phyloP scores from a whole-genome alignment of 2,113 vertebrate species.

The Phaetusa simplex region DNA sequence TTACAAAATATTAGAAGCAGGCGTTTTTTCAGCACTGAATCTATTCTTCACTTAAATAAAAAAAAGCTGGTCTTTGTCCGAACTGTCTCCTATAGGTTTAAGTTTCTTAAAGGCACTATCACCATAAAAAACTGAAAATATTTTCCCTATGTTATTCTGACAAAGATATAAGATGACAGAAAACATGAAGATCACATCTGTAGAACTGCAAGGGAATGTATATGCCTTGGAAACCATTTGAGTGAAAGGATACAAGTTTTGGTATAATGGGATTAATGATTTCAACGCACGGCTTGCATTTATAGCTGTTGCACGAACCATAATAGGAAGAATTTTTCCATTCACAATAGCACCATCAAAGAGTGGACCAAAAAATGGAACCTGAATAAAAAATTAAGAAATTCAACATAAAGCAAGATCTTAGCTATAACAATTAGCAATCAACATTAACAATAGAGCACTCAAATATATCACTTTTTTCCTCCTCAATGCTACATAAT shows the following conservation, averaged over 20 bases:
- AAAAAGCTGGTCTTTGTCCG: background rate
- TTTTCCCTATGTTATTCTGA: background rate
- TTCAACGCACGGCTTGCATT: slow-evolving; percentile 97
- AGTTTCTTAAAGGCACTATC: background rate
- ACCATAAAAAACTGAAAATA: background rate
- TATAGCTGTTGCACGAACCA: slow-evolving; percentile 97
- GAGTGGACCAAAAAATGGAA: slow-evolving; percentile 97
- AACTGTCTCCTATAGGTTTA: background rate
- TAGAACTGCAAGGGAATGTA: slow-evolving; percentile 7
- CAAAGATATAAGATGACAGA: background rate
- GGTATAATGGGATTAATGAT: slow-evolving; percentile 95
- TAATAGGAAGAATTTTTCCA: slow-evolving; percentile 93
- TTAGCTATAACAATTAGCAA: slow-evolving; percentile 56
- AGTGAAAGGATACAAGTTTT: slow-evolving; percentile 98
- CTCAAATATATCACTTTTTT: slow-evolving; percentile 24
- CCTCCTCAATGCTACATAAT: slow-evolving; percentile 41
- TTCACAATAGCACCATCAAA: slow-evolving; percentile 98
- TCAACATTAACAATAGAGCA: slow-evolving; percentile 61
- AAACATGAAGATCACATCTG: background rate
- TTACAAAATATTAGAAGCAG: background rate
- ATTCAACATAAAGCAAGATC: slow-evolving; percentile 55
- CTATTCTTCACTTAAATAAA: background rate
- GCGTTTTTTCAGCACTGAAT: background rate
- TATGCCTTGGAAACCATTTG: background rate
- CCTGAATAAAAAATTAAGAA: slow-evolving; percentile 79